Conservation (phyloP, 1,140 invertebrate genomes). For the Drosophila ogumai region DNA sequence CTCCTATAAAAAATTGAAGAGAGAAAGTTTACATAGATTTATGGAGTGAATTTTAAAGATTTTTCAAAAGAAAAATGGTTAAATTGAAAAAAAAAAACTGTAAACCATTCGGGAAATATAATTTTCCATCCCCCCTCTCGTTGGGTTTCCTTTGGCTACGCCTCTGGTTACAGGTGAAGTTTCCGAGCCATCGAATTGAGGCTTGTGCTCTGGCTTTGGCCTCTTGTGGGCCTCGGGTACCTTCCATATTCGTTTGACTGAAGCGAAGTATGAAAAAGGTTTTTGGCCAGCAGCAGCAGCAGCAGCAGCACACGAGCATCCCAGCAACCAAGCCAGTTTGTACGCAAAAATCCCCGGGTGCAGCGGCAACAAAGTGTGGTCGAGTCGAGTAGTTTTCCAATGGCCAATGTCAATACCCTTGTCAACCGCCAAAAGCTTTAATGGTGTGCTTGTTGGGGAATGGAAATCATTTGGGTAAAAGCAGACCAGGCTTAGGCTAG, state of each 20-base stretch:
- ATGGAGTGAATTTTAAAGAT: not conserved
- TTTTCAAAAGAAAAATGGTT: not conserved
- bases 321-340: constrained; percentile 1
- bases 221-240: constrained; percentile 40
- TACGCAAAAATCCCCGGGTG: constrained; percentile 44
- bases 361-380: constrained; percentile 50
- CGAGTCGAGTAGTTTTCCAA: constrained; percentile 55
- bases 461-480: constrained; percentile 54
- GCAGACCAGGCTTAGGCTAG: constrained; percentile 47
- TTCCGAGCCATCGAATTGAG: constrained; percentile 48
- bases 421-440: constrained; percentile 64
- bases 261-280: constrained; percentile 80
- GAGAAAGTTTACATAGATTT: not conserved
- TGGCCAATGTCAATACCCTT: constrained; percentile 80
- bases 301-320: not conserved
- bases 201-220: constrained; percentile 33
- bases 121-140: not conserved
- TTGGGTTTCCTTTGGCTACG: not conserved
- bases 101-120: not conserved
- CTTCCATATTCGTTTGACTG: constrained; percentile 27
- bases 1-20: too few species aligned
- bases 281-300: constrained; percentile 56
- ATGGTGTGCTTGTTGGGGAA: constrained; percentile 11
- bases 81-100: not conserved
- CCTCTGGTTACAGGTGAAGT: constrained; percentile 57